Percentiles rank a stretch among this genome's conserved stretches.
Evolutionary conservation across 1,140 invertebrate genomes (phyloP).

Genomic region (Hirudo medicinalis): DNA sequence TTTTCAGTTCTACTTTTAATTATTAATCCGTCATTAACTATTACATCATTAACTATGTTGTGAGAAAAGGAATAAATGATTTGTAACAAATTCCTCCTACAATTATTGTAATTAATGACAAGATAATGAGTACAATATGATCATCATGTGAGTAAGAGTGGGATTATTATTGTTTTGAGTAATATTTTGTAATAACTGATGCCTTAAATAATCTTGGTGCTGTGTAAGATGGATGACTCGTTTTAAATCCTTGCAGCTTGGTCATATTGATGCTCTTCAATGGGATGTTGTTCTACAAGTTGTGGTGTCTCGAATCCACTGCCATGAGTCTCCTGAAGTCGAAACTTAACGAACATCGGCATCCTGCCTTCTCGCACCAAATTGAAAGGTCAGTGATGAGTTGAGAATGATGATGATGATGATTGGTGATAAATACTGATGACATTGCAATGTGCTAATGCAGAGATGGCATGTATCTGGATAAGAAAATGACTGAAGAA

Average conservation of each 20-base stretch:
- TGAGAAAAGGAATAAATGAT: too few species aligned
- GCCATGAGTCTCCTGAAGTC: constrained; percentile 24
- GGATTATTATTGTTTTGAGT: too few species aligned
- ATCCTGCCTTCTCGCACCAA: neutral
- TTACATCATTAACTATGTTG: too few species aligned
- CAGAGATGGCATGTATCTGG: constrained; percentile 35
- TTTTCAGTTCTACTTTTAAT: too few species aligned
- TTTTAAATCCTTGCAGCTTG: constrained; percentile 28
- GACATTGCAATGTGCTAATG: neutral
- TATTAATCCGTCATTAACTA: neutral
- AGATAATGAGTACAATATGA: too few species aligned
- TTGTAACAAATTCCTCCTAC: too few species aligned
- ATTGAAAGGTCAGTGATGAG: neutral
- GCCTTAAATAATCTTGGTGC: too few species aligned
- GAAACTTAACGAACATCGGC: neutral
- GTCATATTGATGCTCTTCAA: constrained; percentile 60
- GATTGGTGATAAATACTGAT: neutral
- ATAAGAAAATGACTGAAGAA: neutral
- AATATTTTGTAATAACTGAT: too few species aligned
- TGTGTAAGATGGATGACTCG: too few species aligned
- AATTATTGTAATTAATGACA: too few species aligned
- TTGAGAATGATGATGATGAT: neutral
- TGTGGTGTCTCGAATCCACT: constrained; percentile 53
- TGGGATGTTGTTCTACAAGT: constrained; percentile 61
- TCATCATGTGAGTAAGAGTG: too few species aligned